Evolutionary conservation across 1,140 invertebrate genomes (phyloP).

Genomic region (Cyclina sinensis): DNA sequence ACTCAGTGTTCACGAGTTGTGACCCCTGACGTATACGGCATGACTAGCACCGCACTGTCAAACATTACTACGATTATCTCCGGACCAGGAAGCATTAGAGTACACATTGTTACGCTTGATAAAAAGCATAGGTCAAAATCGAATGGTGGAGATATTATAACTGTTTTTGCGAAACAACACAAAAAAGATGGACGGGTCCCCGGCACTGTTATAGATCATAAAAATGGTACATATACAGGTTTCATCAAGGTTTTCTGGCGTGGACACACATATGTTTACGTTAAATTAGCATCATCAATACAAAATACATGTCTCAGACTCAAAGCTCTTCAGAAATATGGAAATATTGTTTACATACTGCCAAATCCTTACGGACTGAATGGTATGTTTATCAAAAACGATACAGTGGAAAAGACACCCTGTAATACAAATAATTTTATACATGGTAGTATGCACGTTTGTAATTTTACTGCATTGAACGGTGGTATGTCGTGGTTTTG

Average conservation of each 20-base stretch:
- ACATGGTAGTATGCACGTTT: background rate
- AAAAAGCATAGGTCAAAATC: background rate
- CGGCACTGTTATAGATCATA: constrained; percentile 32
- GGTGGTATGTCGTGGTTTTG: constrained; percentile 54
- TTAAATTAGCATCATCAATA: background rate
- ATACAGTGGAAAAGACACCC: background rate
- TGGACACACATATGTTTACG: background rate
- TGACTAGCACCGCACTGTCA: no score
- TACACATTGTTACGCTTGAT: constrained; percentile 12
- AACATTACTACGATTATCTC: no score
- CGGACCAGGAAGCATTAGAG: background rate
- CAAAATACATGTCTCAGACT: constrained; percentile 46
- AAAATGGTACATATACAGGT: constrained; percentile 48
- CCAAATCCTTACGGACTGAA: background rate
- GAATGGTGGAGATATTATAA: constrained; percentile 32
- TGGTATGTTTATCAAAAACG: background rate
- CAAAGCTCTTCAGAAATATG: constrained; percentile 17
- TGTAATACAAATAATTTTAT: constrained; percentile 30
- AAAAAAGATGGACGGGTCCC: constrained; percentile 25
- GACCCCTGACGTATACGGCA: background rate
- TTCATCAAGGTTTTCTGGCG: constrained; percentile 16
- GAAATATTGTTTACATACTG: constrained; percentile 5
- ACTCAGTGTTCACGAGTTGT: background rate
- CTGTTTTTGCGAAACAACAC: background rate
- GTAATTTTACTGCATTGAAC: constrained; percentile 45